phyloP scores from a whole-genome alignment of 1,140 invertebrate genomes.

The Brachystomella parvula region DNA sequence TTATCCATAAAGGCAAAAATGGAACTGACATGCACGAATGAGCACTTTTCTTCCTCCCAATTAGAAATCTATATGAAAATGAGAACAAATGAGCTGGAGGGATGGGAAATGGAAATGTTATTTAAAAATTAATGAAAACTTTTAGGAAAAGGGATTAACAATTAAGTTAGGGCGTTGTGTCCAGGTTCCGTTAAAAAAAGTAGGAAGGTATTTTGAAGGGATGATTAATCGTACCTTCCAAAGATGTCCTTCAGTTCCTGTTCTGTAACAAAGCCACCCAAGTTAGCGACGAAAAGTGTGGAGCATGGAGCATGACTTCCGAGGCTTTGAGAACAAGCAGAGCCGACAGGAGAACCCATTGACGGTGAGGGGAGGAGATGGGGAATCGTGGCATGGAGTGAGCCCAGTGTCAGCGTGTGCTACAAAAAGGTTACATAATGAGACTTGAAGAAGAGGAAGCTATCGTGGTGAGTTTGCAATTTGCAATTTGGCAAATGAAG shows the following conservation, averaged over 20 bases:
- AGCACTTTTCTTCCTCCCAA: too few species aligned
- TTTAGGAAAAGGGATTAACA: too few species aligned
- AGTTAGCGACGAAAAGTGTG: constrained; percentile 93
- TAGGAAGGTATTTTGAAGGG: not conserved
- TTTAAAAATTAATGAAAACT: too few species aligned
- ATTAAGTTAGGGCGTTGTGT: constrained; percentile 40
- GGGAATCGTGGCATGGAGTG: constrained; percentile 64
- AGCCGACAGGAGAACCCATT: constrained; percentile 76
- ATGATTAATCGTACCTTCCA: too few species aligned
- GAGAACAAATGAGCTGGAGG: too few species aligned
- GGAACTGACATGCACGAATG: too few species aligned
- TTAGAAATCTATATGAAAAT: too few species aligned
- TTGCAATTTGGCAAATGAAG: too few species aligned
- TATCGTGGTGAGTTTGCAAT: too few species aligned
- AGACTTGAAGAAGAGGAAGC: too few species aligned
- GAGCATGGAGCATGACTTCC: constrained; percentile 70
- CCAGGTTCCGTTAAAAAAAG: not conserved
- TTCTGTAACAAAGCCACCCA: constrained; percentile 91
- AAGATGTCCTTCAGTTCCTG: constrained; percentile 96
- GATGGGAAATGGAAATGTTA: too few species aligned
- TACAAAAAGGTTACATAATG: constrained; percentile 16
- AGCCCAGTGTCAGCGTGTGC: constrained; percentile 51
- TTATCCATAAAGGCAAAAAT: too few species aligned
- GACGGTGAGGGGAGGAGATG: constrained; percentile 73
- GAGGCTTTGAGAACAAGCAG: constrained; percentile 62